phyloP scores from a whole-genome alignment of 2,888 invertebrate genomes.

The Himalopsyche tibetana region DNA sequence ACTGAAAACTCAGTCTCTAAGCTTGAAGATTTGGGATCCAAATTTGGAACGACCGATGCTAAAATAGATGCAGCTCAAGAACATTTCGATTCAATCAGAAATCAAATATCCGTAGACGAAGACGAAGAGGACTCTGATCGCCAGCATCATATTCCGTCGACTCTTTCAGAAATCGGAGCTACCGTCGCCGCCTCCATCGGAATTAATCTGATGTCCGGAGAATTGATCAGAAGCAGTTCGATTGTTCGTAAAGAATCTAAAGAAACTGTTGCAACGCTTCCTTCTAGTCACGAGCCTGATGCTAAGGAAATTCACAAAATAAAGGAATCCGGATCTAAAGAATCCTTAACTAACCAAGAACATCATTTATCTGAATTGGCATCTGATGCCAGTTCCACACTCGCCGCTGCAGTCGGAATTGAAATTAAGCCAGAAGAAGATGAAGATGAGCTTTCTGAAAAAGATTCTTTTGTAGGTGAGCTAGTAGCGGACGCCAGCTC shows the following conservation, averaged over 20 bases:
- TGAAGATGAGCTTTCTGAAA: not conserved
- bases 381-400: conserved; percentile 55
- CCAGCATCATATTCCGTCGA: conserved; percentile 52
- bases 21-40: conserved; percentile 51
- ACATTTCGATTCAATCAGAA: conserved; percentile 52
- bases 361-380: conserved; percentile 53
- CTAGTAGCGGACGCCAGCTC: conserved; percentile 58
- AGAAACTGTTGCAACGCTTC: not conserved
- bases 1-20: conserved; percentile 46
- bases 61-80: conserved; percentile 50
- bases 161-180: conserved; percentile 56
- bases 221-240: conserved; percentile 32
- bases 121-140: conserved; percentile 45
- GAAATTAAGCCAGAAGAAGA: conserved; percentile 57
- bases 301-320: not conserved
- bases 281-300: not conserved
- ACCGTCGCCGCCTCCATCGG: conserved; percentile 54
- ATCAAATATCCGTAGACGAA: conserved; percentile 54
- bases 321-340: not conserved
- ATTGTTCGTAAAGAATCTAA: not conserved
- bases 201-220: conserved; percentile 52
- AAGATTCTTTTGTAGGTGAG: conserved; percentile 48
- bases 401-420: conserved; percentile 61
- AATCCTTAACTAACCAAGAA: conserved; percentile 1
- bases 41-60: conserved; percentile 48